phyloP scores from a whole-genome alignment of 2,888 invertebrate species.

The Lottia gigantea region DNA sequence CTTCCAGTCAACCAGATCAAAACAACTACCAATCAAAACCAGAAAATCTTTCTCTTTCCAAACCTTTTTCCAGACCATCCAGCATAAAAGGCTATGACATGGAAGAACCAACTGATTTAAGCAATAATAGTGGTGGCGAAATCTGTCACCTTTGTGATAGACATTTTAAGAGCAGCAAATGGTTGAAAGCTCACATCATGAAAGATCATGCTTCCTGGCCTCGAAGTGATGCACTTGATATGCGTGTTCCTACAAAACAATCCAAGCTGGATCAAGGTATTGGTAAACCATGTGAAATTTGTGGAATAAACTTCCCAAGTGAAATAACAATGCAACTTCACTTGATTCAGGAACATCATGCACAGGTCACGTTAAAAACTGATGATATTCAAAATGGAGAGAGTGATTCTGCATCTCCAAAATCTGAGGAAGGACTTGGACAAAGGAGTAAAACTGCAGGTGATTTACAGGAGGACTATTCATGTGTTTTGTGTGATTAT shows the following conservation, averaged over 20 bases:
- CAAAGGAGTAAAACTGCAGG: slow-evolving; percentile 21
- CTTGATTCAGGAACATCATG: slow-evolving; percentile 69
- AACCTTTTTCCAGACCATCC: slow-evolving; percentile 2
- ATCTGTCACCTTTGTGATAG: slow-evolving; percentile 55
- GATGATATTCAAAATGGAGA: slow-evolving; percentile 31
- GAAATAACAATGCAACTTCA: slow-evolving; percentile 69
- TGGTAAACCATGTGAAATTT: slow-evolving; percentile 62
- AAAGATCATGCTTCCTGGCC: slow-evolving; percentile 52
- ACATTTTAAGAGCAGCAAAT: slow-evolving; percentile 52
- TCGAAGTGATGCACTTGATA: slow-evolving; percentile 41
- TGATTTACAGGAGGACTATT: slow-evolving; percentile 73
- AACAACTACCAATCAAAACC: slow-evolving; percentile 27
- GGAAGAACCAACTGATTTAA: slow-evolving; percentile 24
- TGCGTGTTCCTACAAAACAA: slow-evolving; percentile 19
- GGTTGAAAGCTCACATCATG: slow-evolving; percentile 55
- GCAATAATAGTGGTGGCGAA: slow-evolving; percentile 44
- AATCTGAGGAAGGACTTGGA: slow-evolving; percentile 27
- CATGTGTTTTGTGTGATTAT: slow-evolving; percentile 90
- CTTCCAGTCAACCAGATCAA: slow-evolving; percentile 52
- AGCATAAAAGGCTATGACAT: slow-evolving; percentile 23
- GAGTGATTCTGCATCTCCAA: slow-evolving; percentile 17
- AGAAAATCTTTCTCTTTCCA: slow-evolving; percentile 28
- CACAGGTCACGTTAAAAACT: slow-evolving; percentile 57
- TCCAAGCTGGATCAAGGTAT: slow-evolving; percentile 20
- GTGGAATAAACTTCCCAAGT: slow-evolving; percentile 67